Base-by-base conservation (phyloP, 2,113 vertebrate species). In the Amblyornis subalaris region DNA sequence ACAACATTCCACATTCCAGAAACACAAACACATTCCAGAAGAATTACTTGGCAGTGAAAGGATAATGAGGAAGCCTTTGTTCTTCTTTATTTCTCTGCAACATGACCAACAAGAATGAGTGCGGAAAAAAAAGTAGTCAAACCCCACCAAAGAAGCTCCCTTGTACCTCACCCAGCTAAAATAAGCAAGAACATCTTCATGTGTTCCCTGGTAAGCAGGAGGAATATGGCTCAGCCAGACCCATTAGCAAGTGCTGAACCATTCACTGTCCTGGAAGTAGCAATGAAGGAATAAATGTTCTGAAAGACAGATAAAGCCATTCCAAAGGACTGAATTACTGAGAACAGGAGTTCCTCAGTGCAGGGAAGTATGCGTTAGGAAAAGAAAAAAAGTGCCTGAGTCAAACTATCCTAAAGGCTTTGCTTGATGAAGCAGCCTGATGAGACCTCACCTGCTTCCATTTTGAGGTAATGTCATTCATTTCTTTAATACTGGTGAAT, bases 241-340 rank as follows among this genome's bases (percentile, higher is more conserved):
- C 60, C 58, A 31, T 24, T 45, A 67, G 29, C 73, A 71, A 75
- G 21, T 36, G 18, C 85, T 48, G 65, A 94, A 69, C 57, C 28
- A 28, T 51, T 60, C 36, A 2, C 40, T 80, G 36, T 72, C 66
- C 70, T 79, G 50, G 45, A 61, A 82, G 62, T 20, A 78, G 51
- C 1, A 4, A 66, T 45, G 70, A 79, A 75, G 28, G 16, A 18
- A 55, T 64, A 85, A 78, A 12, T 3, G 4, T 71, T 78, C 85
- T 50, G 26, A 53, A 76, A 48, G 38, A 42, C 4, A 65, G 55
- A 77, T 35, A 67, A 78, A 61, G 23, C 26, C 20, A 9, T 69
- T 89, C 50, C 12, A 12, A n/a, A 67, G 51, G 51, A 25, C 24
- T 69, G 88, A 88, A 58, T 94, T 70, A 93, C 45, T n/a, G 50